Conservation (phyloP, 2,113 vertebrate genomes). For the Nothoprocta pentlandii region DNA sequence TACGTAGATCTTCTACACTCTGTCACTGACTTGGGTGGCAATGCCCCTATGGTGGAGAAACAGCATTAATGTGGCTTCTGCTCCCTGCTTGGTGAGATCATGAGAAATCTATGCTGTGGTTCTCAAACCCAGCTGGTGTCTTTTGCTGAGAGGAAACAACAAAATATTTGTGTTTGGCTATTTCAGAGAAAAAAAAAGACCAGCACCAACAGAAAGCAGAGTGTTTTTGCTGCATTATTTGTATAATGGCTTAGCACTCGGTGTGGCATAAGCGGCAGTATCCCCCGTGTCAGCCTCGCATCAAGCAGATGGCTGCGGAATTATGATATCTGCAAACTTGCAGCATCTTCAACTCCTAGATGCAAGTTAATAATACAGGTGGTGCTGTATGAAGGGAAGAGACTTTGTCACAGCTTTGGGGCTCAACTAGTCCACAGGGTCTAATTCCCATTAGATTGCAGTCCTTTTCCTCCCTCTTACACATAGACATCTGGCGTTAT, state of each 20-base stretch:
- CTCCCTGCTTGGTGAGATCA: background rate
- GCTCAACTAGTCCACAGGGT: slow-evolving; percentile 63
- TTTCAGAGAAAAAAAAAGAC: slow-evolving; percentile 39
- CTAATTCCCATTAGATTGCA: slow-evolving; percentile 60
- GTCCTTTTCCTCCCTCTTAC: background rate
- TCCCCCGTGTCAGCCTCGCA: slow-evolving; percentile 20
- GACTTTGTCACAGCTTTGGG: slow-evolving; percentile 35
- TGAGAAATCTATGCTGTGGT: background rate
- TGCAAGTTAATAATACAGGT: slow-evolving; percentile 57
- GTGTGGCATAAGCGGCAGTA: slow-evolving; percentile 28
- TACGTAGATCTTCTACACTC: background rate
- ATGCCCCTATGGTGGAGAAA: background rate
- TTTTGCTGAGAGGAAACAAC: slow-evolving; percentile 12
- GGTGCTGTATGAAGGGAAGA: slow-evolving; percentile 37
- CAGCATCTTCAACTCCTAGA: slow-evolving; percentile 48
- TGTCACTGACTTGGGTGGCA: background rate
- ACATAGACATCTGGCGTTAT: slow-evolving; percentile 71
- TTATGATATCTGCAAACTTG: slow-evolving; percentile 47
- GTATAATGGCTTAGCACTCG: slow-evolving; percentile 53
- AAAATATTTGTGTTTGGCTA: slow-evolving; percentile 14
- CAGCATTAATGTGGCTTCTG: background rate
- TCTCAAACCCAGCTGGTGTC: slow-evolving; percentile 26
- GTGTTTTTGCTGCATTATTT: slow-evolving; percentile 43
- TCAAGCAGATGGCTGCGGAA: slow-evolving; percentile 67
- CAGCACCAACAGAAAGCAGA: slow-evolving; percentile 26